Evolutionary conservation across 1,140 invertebrate genomes (phyloP), one percentile per base, ranked within the genome.

Genomic region (Marisa cornuarietis): DNA sequence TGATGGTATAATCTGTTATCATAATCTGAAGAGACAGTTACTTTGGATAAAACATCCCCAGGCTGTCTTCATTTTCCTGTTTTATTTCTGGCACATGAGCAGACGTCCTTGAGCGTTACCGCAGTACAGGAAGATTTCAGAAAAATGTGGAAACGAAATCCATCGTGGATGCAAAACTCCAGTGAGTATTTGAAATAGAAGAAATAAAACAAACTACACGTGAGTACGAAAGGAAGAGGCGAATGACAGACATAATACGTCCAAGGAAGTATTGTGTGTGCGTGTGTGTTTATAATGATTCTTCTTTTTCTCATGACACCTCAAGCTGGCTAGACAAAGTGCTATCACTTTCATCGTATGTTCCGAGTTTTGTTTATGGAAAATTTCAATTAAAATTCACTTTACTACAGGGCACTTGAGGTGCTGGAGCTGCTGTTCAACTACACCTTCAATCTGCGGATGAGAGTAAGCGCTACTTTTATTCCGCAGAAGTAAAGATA

Each of bases 161-260:
- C 52, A 86, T 91, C n/a, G 87, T 88, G 10, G 87, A 90, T 83
- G 90, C 88, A 51, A 91, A 91, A 81, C 83, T 86, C 66, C 88
- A 90, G 89, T 90, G 82, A 85, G 85, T 86, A 13, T 63, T 26
- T 54, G 54, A 22, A 52, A 13, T 62, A 2, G 5, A 5, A 13
- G 20, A 61, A 22, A 58, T 10, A 75, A 24, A 24, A 75, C 58
- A 75, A 24, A 42, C 52, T 10, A 52, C 20, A 58, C 51, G 22
- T n/a, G 71, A 51, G 71, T 54, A 49, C 58, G 16, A 24, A 18
- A 42, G n/a, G 9, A 9, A 26, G 69, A 26, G 42, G 9, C 7
- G 10, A 11, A 22, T 51, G 71, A 52, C 51, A 42, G 9, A 42
- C 51, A 42, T 72, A n/a, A 52, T 62, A n/a, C 14, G 54, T 76